phyloP scores from a whole-genome alignment of 2,113 vertebrate genomes.

The Polyodon spathula region DNA sequence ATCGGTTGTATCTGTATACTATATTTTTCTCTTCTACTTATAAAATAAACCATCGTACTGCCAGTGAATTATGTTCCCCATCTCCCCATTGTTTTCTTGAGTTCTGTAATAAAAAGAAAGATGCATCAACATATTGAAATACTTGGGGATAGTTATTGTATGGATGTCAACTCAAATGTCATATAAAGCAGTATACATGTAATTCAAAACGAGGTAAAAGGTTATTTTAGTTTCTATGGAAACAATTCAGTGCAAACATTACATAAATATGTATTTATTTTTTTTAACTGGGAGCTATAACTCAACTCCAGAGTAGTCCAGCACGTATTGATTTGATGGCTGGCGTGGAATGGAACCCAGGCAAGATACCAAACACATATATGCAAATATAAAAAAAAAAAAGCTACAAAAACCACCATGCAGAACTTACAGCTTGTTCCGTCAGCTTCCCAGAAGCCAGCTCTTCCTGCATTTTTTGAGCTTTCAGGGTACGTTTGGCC shows the following conservation, averaged over 20 bases:
- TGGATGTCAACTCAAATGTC: not conserved
- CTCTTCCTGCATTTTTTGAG: constrained; percentile 93
- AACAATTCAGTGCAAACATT: too few relatives aligned
- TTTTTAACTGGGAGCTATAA: too few relatives aligned
- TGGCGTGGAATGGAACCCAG: not conserved
- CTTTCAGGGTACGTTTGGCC: constrained; percentile 93
- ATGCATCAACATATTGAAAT: constrained; percentile 10
- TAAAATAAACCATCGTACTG: constrained; percentile 41
- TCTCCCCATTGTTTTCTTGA: constrained; percentile 76
- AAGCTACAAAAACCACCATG: constrained; percentile 14
- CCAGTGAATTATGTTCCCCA: constrained; percentile 67
- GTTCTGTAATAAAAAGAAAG: constrained; percentile 52
- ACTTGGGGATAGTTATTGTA: too few relatives aligned
- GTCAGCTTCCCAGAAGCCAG: constrained; percentile 86
- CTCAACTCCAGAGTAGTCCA: too few relatives aligned
- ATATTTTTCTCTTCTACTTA: not conserved
- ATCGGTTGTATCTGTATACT: too few relatives aligned
- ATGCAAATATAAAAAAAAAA: not conserved
- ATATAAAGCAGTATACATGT: not conserved
- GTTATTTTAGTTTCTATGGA: too few relatives aligned
- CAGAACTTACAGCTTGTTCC: constrained; percentile 82
- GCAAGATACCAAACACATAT: not conserved
- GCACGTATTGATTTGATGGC: not conserved
- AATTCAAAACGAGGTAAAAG: constrained; percentile 1
- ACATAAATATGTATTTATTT: too few relatives aligned